Base-by-base conservation (phyloP, 2,888 invertebrate species). In the Malacosoma neustria region DNA sequence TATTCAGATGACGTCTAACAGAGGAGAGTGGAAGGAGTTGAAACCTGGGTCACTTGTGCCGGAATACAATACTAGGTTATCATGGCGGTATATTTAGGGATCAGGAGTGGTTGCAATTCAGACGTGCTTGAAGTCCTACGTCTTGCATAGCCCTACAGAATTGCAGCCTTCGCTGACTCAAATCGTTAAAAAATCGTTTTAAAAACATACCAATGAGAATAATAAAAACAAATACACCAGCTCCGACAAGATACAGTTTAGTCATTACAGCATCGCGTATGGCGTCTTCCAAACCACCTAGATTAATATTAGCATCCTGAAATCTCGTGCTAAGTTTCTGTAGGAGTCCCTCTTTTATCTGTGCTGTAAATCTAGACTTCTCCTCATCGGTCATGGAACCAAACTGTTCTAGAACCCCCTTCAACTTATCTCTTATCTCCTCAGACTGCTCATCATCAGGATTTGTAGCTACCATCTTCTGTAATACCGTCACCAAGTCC, bases 301-400 rank as follows among this genome's bases (percentile, higher is more conserved):
- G 36, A 34, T 73, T 62, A 12, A 65, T 45, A 6, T 63, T 60
- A 0, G 58, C 48, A 3, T 79, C 73, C 1, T 70, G 46, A 0
- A 81, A 14, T 33, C 64, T 76, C 29, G 47, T 45, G 1, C 63
- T 51, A 1, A 86, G 39, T 37, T 71, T 79, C 6, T 51, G 58
- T 0, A 66, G 59, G 1, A 87, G 36, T 0, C 74, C 61, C 0
- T 81, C 67, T 30, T 72, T 77, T 6, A 88, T 60, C 34, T 80
- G 66, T 0, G 47, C 41, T 0, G 71, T 52, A 29, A 88, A 85
- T 3, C 57, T 37, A 0, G 51, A 54, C 31, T 72, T 79, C 1
- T 85, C 82, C 0, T 61, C 62, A 0, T 73, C 69, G 2, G 51
- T 51, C 63, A 82, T 64, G 1, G 58, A 41, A 3, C 63, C 66